A percentile compares a stretch with the other conserved stretches of the same genome.
Conservation (phyloP, 2,888 invertebrate genomes). For the Amiota communis region DNA sequence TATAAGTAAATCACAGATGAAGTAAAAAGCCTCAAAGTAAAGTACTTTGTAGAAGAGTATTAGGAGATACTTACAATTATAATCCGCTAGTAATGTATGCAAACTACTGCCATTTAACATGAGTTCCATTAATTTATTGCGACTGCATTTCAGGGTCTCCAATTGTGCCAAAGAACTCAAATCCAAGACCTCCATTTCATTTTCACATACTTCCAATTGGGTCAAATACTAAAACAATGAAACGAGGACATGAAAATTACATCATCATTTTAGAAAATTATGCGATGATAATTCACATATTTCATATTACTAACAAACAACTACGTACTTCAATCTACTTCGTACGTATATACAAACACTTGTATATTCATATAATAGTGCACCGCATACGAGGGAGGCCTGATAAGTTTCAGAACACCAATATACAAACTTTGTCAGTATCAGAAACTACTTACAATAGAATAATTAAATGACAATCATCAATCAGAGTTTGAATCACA, state of each 20-base stretch:
- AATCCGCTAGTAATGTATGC: slow-evolving; percentile 84
- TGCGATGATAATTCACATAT: background rate
- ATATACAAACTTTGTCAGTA: no score
- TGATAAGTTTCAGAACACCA: no score
- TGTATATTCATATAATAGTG: no score
- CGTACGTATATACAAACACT: no score
- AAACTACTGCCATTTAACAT: slow-evolving; percentile 85
- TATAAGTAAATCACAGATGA: slow-evolving; percentile 65
- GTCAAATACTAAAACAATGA: slow-evolving; percentile 81
- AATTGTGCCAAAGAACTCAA: slow-evolving; percentile 85
- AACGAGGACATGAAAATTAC: slow-evolving; percentile 30
- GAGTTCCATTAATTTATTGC: slow-evolving; percentile 84
- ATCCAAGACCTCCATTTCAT: slow-evolving; percentile 86
- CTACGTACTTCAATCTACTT: no score
- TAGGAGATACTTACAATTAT: slow-evolving; percentile 75
- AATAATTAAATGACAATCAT: no score
- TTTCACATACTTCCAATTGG: slow-evolving; percentile 88
- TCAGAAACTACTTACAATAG: no score
- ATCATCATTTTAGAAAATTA: slow-evolving; percentile 30
- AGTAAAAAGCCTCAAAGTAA: background rate
- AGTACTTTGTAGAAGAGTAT: background rate
- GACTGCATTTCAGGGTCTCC: slow-evolving; percentile 83
- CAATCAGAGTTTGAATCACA: no score
- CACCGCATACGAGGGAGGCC: no score
- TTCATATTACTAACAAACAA: no score